Evolutionary conservation across 2,888 invertebrate species (phyloP).

Genomic region (Coelinius sp.): DNA sequence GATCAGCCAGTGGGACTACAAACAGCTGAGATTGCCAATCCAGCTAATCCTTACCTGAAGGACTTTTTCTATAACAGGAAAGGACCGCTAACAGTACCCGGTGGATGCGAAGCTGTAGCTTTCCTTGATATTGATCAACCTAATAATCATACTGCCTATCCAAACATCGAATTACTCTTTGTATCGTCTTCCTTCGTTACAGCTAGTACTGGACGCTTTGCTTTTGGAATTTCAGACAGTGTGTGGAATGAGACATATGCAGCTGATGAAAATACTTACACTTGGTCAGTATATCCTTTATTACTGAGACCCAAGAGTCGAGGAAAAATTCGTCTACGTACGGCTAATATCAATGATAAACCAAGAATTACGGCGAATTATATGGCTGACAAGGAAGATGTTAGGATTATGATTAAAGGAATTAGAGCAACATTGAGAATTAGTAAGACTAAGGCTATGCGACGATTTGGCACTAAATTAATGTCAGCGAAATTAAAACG

Average conservation of each 20-base stretch:
- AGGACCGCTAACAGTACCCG: conserved; percentile 74
- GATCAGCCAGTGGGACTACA: conserved; percentile 69
- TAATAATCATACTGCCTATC: conserved; percentile 73
- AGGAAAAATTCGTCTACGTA: conserved; percentile 76
- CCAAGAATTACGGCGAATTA: conserved; percentile 80
- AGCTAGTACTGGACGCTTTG: conserved; percentile 73
- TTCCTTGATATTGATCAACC: conserved; percentile 76
- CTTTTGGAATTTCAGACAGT: conserved; percentile 74
- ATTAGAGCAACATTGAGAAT: conserved; percentile 73
- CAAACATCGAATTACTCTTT: conserved; percentile 81
- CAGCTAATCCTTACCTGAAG: conserved; percentile 41
- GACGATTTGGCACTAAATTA: conserved; percentile 73
- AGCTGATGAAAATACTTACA: conserved; percentile 69
- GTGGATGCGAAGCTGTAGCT: conserved; percentile 75
- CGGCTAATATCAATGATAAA: conserved; percentile 75
- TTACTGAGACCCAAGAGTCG: conserved; percentile 76
- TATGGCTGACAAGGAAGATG: conserved; percentile 75
- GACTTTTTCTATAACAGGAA: conserved; percentile 58
- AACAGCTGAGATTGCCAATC: conserved; percentile 41
- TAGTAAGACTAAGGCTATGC: conserved; percentile 73
- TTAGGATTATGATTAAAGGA: conserved; percentile 74
- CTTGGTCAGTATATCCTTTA: conserved; percentile 70
- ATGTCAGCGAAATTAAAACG: conserved; percentile 72
- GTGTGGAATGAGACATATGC: conserved; percentile 75
- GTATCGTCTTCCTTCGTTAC: conserved; percentile 76